Conservation (phyloP, 2,797 vertebrate species). For the Streptopelia turtur region DNA sequence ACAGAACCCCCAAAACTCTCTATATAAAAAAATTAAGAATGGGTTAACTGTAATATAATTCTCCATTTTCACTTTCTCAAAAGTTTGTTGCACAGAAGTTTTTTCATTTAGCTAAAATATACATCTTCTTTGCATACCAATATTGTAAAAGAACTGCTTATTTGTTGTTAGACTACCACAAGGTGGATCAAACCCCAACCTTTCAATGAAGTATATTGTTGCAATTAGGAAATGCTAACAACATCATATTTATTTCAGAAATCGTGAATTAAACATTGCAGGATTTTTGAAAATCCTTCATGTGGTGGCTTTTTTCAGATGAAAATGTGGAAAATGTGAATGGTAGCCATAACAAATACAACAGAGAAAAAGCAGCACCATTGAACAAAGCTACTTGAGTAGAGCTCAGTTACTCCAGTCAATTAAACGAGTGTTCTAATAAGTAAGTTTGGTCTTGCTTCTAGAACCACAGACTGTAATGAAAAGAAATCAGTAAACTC, state of each 20-base stretch:
- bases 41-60: not conserved
- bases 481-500: constrained; percentile 4
- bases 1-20: not conserved
- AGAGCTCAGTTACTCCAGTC: not conserved
- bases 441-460: not conserved
- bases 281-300: not conserved
- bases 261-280: not conserved
- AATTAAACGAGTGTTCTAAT: not conserved
- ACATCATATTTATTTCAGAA: not conserved
- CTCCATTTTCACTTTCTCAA: not conserved
- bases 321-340: not conserved
- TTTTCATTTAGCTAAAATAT: not conserved
- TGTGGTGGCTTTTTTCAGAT: not conserved
- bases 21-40: not conserved
- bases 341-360: not conserved
- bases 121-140: not conserved
- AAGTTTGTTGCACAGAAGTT: not conserved
- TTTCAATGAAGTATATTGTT: not conserved
- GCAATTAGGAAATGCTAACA: not conserved
- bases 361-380: not conserved
- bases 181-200: not conserved
- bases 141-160: not conserved
- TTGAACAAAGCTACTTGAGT: not conserved
- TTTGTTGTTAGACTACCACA: not conserved
- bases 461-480: not conserved